Evolutionary conservation across 2,113 vertebrate genomes (phyloP).

Genomic region (Corvus hawaiiensis): DNA sequence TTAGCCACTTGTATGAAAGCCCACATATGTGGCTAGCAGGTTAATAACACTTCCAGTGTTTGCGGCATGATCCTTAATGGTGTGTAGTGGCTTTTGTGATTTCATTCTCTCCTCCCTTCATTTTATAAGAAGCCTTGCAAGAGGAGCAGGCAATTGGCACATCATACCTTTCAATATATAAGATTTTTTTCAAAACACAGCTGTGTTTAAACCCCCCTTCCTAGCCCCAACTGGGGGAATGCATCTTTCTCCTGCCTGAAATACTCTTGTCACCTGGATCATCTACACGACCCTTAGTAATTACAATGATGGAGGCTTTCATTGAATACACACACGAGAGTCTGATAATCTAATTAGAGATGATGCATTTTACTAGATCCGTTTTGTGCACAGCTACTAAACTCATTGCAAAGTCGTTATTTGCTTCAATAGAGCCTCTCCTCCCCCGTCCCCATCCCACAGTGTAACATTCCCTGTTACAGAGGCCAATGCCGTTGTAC

Average conservation of each 20-base stretch:
- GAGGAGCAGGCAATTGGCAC: background rate
- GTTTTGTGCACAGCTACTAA: background rate
- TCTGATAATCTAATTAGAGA: background rate
- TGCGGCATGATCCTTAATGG: fast-evolving
- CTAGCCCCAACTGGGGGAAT: background rate
- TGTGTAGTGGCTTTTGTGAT: background rate
- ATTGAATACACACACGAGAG: fast-evolving
- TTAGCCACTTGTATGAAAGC: background rate
- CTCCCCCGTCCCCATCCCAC: fast-evolving
- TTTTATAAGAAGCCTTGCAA: background rate
- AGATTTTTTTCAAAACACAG: background rate
- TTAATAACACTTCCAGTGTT: background rate
- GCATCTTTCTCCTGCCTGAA: background rate
- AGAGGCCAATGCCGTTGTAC: background rate
- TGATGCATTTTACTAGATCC: background rate
- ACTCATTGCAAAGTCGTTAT: background rate
- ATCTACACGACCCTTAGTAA: background rate
- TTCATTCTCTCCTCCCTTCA: background rate
- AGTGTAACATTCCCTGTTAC: background rate
- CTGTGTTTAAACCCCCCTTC: background rate
- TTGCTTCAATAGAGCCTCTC: background rate
- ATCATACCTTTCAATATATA: background rate
- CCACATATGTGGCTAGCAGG: background rate
- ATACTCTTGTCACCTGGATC: background rate
- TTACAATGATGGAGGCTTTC: background rate